phyloP scores from a whole-genome alignment of 2,113 vertebrate genomes.

The Platichthys stellatus region DNA sequence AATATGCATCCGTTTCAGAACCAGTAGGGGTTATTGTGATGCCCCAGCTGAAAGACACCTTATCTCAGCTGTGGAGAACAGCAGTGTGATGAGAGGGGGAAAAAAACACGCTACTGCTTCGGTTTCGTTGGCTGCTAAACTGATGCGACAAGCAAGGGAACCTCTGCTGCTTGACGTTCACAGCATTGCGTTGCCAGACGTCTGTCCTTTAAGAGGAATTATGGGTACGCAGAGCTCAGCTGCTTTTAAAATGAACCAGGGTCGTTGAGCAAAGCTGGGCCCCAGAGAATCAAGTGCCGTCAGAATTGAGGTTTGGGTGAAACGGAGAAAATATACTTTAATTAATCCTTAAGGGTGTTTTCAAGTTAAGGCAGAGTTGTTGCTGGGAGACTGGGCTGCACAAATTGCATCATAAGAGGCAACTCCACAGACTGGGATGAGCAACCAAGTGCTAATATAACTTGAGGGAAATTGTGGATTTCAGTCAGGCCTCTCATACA shows the following conservation, averaged over 20 bases:
- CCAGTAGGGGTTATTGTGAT: constrained; percentile 44
- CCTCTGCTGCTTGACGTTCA: constrained; percentile 41
- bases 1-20: constrained; percentile 65
- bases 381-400: constrained; percentile 14
- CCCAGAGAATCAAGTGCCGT: constrained; percentile 4
- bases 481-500: too few species aligned
- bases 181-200: not conserved
- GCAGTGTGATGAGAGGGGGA: constrained; percentile 17
- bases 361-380: constrained; percentile 22
- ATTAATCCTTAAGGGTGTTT: constrained; percentile 15
- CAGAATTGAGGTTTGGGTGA: constrained; percentile 9
- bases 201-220: constrained; percentile 21
- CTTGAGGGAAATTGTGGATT: not conserved
- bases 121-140: constrained; percentile 63
- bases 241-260: not conserved
- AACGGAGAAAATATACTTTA: constrained; percentile 24
- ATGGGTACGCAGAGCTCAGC: not conserved
- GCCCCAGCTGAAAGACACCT: constrained; percentile 62
- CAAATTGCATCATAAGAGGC: constrained; percentile 30
- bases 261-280: constrained; percentile 2
- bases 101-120: constrained; percentile 32
- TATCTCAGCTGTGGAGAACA: constrained; percentile 58
- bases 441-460: constrained; percentile 29
- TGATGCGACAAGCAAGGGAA: constrained; percentile 64
- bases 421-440: not conserved